These are phyloP conservation scores for Microcebus tavaratra DNA, from an alignment of 2,113 vertebrate species.

Conservation along the genomic window DNA sequence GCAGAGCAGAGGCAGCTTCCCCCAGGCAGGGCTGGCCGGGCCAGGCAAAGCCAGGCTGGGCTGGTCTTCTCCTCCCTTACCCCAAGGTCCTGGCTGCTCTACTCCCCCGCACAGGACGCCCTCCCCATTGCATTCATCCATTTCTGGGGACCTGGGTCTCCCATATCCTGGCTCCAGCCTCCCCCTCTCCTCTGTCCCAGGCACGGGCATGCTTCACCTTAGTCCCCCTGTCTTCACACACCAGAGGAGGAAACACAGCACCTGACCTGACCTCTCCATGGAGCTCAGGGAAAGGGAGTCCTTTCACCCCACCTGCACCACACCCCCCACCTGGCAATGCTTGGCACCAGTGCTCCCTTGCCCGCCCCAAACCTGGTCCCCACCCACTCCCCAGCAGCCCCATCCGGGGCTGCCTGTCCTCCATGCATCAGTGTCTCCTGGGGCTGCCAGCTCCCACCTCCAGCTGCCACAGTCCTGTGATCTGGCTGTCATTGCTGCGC, in stretches of 20 bases:
- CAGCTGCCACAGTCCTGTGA: slow-evolving; percentile 65
- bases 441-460: slow-evolving; percentile 59
- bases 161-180: background rate
- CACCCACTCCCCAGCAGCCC: background rate
- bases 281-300: background rate
- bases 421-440: slow-evolving; percentile 35
- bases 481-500: slow-evolving; percentile 56
- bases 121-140: background rate
- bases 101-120: background rate
- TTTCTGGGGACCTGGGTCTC: background rate
- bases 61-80: background rate
- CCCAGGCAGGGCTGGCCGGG: background rate
- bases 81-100: background rate
- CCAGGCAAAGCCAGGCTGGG: background rate
- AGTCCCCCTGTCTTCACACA: background rate
- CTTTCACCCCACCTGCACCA: background rate
- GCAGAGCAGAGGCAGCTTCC: background rate
- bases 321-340: background rate
- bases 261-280: background rate
- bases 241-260: background rate
- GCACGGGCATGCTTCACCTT: background rate
- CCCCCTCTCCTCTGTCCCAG: background rate
- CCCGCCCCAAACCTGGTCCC: background rate
- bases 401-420: background rate
- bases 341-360: background rate